Conservation (phyloP, 1,140 invertebrate species). For the Bacillus rossius region DNA sequence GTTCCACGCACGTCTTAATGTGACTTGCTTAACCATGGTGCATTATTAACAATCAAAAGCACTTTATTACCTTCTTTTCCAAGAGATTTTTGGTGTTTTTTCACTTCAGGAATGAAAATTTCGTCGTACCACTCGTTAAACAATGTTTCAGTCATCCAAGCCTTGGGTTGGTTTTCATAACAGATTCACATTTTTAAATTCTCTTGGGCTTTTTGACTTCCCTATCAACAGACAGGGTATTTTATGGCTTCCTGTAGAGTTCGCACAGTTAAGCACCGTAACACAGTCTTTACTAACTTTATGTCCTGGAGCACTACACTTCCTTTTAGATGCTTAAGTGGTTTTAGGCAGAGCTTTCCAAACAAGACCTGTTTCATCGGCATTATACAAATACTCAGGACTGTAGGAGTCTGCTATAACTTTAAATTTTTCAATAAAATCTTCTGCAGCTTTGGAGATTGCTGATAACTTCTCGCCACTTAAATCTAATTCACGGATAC, state of each 20-base stretch:
- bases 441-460: neutral
- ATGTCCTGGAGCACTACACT: conserved; percentile 33
- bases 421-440: neutral
- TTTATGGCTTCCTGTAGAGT: conserved; percentile 35
- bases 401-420: neutral
- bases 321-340: conserved; percentile 29
- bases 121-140: conserved; percentile 32
- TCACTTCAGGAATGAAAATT: conserved; percentile 30
- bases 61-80: conserved; percentile 32
- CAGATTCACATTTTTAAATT: conserved; percentile 20
- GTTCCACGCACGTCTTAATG: too few species aligned
- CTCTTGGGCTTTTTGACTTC: conserved; percentile 24
- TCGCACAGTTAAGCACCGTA: conserved; percentile 36
- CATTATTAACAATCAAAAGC: conserved; percentile 44
- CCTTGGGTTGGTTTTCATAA: conserved; percentile 5
- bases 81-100: conserved; percentile 15
- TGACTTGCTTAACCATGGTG: conserved; percentile 16
- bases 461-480: conserved; percentile 1
- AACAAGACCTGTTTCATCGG: conserved; percentile 39
- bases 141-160: conserved; percentile 29
- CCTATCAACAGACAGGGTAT: conserved; percentile 33
- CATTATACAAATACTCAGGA: conserved; percentile 33
- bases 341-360: conserved; percentile 37
- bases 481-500: neutral
- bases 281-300: conserved; percentile 36